These are phyloP conservation scores for Triops cancriformis DNA, from an alignment of 1,140 invertebrate genomes.

Conservation along the genomic window DNA sequence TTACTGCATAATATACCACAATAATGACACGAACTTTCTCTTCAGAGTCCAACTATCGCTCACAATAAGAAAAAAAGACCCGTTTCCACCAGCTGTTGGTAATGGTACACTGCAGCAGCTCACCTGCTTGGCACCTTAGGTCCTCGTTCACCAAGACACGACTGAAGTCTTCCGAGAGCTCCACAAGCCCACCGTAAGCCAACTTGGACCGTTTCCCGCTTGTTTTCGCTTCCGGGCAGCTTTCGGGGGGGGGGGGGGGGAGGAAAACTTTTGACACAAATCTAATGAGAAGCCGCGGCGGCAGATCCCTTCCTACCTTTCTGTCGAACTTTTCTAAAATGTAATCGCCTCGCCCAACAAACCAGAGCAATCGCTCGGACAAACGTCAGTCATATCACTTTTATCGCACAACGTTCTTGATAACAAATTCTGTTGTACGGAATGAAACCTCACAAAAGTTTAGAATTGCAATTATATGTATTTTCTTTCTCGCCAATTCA, in stretches of 20 bases:
- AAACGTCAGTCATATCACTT: too few relatives aligned
- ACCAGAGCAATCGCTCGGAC: too few relatives aligned
- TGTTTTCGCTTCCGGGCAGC: neutral
- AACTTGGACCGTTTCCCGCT: neutral
- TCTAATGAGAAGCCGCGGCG: neutral
- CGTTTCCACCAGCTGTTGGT: neutral
- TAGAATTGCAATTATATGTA: too few relatives aligned
- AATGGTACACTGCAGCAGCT: neutral
- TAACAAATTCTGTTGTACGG: too few relatives aligned
- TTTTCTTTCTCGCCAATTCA: too few relatives aligned
- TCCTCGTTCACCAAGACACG: conserved; percentile 4
- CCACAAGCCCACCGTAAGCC: neutral
- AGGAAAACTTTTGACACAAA: neutral
- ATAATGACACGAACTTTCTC: neutral
- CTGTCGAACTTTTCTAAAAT: neutral
- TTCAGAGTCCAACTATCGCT: neutral
- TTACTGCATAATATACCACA: neutral
- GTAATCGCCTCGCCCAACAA: too few relatives aligned
- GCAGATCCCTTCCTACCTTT: neutral
- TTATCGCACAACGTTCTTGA: too few relatives aligned
- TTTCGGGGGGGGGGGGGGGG: neutral
- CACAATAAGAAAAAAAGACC: too few relatives aligned
- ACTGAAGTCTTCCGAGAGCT: neutral
- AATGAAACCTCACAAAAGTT: too few relatives aligned
- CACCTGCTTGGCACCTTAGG: neutral